Evolutionary conservation across 2,888 invertebrate genomes (phyloP), one percentile per base, ranked within the genome.

Genomic region (Calliopum simillimum): DNA sequence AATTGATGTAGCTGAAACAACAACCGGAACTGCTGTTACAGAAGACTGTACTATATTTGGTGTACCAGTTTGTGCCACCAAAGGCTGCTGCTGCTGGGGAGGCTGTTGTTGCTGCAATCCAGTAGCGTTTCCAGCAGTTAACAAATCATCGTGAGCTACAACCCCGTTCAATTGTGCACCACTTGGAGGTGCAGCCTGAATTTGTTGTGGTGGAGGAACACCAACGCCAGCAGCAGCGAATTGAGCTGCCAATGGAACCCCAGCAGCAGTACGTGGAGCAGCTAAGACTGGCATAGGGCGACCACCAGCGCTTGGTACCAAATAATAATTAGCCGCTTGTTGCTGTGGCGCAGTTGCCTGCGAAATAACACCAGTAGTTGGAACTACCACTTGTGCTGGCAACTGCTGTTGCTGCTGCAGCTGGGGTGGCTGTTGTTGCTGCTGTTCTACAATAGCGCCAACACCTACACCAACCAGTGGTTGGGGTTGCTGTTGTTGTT

Each of bases 61-160:
- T 79, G 82, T 79, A 69, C 82, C 82, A 81, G 77, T 85, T 82
- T 81, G 83, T 81, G 78, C 83, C 79, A 82, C 88, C 79, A 87
- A 68, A 77, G 74, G 84, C 80, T 78, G 83, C 80, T 75, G 87
- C 80, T 74, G 87, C 86, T 85, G 80, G 14, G 77, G 73, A 67
- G 74, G 77, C 13, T 41, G 71, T n/a, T n/a, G 65, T 63, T 69
- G 87, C 78, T 84, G 73, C 79, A 69, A 33, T 8, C 5, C 8
- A 33, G 8, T 69, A 13, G 55, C 68, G 65, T 67, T 70, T 25
- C 49, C 77, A 61, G 81, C 77, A 79, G 80, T 83, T 25, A 83
- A 70, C 63, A 86, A 68, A 53, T 86, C 86, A 41, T 87, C 86
- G 69, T 86, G 86, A n/a, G 82, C 78, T 23, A 84, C 81, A 61